Evolutionary conservation across 2,113 vertebrate genomes (phyloP).

Genomic region (Erinaceus europaeus): DNA sequence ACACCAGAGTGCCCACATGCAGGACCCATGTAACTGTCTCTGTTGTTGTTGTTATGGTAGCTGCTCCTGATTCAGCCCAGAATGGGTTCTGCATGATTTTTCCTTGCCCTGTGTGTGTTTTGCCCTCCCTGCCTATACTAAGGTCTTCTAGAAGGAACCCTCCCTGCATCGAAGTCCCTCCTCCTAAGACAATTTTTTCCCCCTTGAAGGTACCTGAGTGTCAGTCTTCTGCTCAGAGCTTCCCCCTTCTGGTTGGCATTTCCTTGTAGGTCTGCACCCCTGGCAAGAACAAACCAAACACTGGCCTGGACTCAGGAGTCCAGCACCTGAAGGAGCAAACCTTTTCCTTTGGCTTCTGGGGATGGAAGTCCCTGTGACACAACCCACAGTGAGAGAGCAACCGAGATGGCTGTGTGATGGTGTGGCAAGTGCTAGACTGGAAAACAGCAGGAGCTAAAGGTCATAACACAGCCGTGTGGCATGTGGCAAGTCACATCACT

Average conservation of each 20-base stretch:
- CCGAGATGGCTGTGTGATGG: neutral
- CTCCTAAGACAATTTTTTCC: neutral
- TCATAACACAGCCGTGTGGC: neutral
- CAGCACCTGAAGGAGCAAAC: neutral
- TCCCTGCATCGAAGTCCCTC: too few species aligned
- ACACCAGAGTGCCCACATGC: neutral
- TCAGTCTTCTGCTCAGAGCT: neutral
- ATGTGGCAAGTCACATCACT: neutral
- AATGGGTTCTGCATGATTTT: neutral
- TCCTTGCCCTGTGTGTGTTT: neutral
- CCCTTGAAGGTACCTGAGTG: slow-evolving; percentile 64
- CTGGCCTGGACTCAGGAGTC: neutral
- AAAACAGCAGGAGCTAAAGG: neutral
- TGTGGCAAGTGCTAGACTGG: neutral
- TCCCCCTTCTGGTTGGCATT: neutral
- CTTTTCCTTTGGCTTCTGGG: neutral
- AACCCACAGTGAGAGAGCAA: neutral
- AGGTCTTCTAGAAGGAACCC: neutral
- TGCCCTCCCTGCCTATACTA: neutral
- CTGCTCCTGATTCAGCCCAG: neutral
- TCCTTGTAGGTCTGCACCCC: neutral
- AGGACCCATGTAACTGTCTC: neutral
- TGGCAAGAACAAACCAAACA: slow-evolving; percentile 47
- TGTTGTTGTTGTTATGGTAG: neutral
- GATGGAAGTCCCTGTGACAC: neutral